Evolutionary conservation across 2,888 invertebrate genomes (phyloP).

Genomic region (Fragum fragum): DNA sequence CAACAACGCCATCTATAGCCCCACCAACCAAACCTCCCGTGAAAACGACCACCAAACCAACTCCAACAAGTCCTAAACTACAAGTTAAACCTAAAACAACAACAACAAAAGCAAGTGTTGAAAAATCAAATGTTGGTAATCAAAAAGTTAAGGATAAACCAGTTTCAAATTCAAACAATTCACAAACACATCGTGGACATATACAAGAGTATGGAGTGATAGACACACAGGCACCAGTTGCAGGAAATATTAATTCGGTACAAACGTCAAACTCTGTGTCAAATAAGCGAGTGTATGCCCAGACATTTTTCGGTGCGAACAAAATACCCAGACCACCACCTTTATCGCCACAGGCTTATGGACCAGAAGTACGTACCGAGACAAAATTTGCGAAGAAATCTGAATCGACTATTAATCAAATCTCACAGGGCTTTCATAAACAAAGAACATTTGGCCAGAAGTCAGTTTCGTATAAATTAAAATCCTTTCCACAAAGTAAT

Average conservation of each 20-base stretch:
- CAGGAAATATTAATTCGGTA: neutral
- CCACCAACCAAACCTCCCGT: neutral
- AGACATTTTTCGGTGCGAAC: neutral
- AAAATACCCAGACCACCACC: constrained; percentile 22
- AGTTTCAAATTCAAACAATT: neutral
- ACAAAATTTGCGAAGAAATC: neutral
- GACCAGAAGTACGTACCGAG: neutral
- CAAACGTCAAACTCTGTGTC: neutral
- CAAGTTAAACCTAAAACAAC: neutral
- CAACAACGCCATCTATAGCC: neutral
- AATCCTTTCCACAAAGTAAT: neutral
- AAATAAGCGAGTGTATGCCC: neutral
- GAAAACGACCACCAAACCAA: neutral
- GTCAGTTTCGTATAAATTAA: neutral
- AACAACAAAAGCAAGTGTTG: neutral
- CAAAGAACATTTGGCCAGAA: neutral
- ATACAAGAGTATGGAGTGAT: neutral
- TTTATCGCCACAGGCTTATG: neutral
- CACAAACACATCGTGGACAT: neutral
- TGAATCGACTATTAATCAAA: neutral
- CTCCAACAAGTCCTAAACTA: neutral
- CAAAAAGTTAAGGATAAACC: neutral
- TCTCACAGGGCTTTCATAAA: neutral
- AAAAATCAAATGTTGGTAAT: neutral
- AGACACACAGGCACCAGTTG: neutral